These are phyloP conservation scores for Saturnia japonica DNA, from an alignment of 2,888 invertebrate species.

Conservation along the genomic window DNA sequence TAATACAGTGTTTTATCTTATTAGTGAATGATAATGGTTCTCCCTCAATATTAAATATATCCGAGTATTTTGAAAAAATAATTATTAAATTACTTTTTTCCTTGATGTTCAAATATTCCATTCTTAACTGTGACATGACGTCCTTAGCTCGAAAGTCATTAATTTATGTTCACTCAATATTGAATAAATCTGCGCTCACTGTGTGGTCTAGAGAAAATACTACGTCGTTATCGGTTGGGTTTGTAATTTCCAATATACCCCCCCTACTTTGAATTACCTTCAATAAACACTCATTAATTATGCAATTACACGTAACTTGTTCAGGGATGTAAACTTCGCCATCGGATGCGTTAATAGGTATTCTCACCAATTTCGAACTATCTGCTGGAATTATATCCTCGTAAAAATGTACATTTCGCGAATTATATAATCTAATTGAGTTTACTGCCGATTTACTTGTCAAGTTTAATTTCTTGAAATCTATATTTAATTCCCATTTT, in stretches of 20 bases:
- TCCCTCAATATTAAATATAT: slow-evolving; percentile 32
- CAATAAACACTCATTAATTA: slow-evolving; percentile 33
- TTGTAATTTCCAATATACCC: slow-evolving; percentile 31
- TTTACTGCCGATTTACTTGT: slow-evolving; percentile 25
- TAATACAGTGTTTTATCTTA: slow-evolving; percentile 24
- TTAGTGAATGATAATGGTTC: slow-evolving; percentile 28
- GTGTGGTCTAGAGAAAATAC: too few species aligned
- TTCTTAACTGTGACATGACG: slow-evolving; percentile 35
- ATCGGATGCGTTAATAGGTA: too few species aligned
- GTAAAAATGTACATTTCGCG: slow-evolving; percentile 32
- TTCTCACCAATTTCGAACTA: slow-evolving; percentile 30
- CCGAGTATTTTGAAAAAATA: slow-evolving; percentile 30
- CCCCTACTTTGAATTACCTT: slow-evolving; percentile 32
- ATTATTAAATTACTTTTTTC: slow-evolving; percentile 34
- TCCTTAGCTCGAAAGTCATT: slow-evolving; percentile 26
- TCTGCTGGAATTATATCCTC: slow-evolving; percentile 36
- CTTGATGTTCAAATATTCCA: slow-evolving; percentile 38
- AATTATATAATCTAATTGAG: slow-evolving; percentile 30
- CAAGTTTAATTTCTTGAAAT: slow-evolving; percentile 29
- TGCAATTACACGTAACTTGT: slow-evolving; percentile 33
- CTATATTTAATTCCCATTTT: slow-evolving; percentile 33
- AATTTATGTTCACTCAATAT: slow-evolving; percentile 28
- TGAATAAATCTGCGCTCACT: slow-evolving; percentile 29
- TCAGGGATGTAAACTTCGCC: slow-evolving; percentile 29
- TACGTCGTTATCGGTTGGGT: slow-evolving; percentile 31